Evolutionary conservation across 2,113 vertebrate genomes (phyloP).

Genomic region (Ptilorrhoa leucosticta): DNA sequence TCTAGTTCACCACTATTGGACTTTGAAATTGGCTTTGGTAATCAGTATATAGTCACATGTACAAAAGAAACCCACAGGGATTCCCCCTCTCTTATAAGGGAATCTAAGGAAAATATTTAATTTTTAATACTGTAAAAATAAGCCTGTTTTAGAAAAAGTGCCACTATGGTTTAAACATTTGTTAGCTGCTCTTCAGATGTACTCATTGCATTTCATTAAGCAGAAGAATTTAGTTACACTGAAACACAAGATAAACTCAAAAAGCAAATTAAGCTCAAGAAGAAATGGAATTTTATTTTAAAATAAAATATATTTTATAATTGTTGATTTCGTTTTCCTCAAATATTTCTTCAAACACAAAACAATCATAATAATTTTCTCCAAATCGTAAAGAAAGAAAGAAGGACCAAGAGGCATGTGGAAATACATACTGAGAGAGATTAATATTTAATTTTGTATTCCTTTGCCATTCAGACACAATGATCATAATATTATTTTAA

Average conservation of each 20-base stretch:
- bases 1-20: neutral
- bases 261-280: neutral
- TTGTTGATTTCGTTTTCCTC: neutral
- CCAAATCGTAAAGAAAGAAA: neutral
- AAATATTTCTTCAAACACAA: neutral
- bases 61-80: neutral
- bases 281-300: neutral
- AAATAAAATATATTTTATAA: neutral
- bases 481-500: neutral
- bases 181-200: neutral
- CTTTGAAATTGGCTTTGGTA: neutral
- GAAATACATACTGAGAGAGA: neutral
- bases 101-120: neutral
- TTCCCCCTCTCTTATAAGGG: neutral
- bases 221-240: neutral
- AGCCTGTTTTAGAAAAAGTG: neutral
- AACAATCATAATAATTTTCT: neutral
- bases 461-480: neutral
- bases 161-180: neutral
- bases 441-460: neutral
- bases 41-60: neutral
- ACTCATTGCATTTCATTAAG: neutral
- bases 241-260: neutral
- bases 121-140: neutral
- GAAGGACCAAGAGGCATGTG: neutral